Evolutionary conservation across 2,113 vertebrate species (phyloP), one percentile per base, ranked within the genome.

Genomic region (Zapus hudsonius): DNA sequence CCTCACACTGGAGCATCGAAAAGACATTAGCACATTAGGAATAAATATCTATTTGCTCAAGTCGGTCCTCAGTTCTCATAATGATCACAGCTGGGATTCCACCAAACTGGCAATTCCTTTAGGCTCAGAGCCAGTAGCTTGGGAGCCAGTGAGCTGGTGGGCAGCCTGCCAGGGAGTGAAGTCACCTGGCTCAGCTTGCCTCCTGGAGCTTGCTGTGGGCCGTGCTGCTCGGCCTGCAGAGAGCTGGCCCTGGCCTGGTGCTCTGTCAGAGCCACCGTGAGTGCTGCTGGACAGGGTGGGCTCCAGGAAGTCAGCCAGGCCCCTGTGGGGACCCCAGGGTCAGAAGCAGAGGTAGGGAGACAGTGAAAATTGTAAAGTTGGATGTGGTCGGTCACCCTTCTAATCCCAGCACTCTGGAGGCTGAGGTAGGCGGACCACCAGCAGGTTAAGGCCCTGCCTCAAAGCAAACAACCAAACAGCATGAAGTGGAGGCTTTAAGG

Each of bases 1-100:
- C 47, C 63, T 90, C 23, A 1, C 64, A 7, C 42, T 69, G 83
- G 52, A 88, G 63, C 74, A 7, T 40, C 16, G 42, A 31, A 31
- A 38, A n/a, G 44, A 23, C 6, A 55, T 86, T 33, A 84, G 85
- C 74, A 76, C 7, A 1, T 73, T 36, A 52, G 63, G 74, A 90
- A 40, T 75, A 90, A 81, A 57, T 82, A 84, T 7, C 22, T 9
- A 1, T 61, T 61, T 87, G 42, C 59, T 59, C 76, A 81, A 73
- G 91, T 87, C 88, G 84, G 5, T n/a, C 52, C 84, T 74, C 25
- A 44, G 66, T 76, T 93, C 90, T 90, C 22, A 5, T 67, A 80
- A 76, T 73, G 63, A 84, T 95, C 90, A 67, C 88, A 84, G 84
- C 57, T 88, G 73, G 79, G 91, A 87, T 92, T 87, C 80, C 73